These are phyloP conservation scores for Halcyon smyrnensis DNA, from an alignment of 2,797 vertebrate species.

Conservation along the genomic window DNA sequence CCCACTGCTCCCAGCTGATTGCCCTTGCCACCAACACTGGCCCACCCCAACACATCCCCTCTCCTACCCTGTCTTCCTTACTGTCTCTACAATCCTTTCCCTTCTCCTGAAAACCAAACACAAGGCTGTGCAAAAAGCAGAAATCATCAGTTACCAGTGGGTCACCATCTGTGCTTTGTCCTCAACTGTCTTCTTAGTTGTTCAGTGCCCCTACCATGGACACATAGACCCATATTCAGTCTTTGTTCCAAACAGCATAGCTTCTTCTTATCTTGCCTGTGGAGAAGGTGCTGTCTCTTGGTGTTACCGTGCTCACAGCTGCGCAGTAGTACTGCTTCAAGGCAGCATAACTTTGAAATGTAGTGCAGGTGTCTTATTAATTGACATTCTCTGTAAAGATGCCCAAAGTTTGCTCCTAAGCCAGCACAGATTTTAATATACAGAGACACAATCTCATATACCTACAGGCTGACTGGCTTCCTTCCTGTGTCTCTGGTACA, in stretches of 20 bases:
- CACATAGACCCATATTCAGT: rapidly evolving
- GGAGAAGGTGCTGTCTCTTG: background rate
- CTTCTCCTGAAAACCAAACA: background rate
- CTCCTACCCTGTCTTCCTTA: background rate
- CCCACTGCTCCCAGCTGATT: background rate
- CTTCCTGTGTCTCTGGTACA: no score
- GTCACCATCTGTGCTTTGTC: background rate
- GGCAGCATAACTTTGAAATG: background rate
- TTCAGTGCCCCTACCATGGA: background rate
- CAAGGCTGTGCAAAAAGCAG: background rate
- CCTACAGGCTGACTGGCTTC: background rate
- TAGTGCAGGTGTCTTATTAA: background rate
- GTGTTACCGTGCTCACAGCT: background rate
- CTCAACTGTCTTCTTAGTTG: background rate
- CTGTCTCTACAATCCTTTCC: background rate
- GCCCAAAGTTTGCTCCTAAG: background rate
- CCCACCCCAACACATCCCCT: rapidly evolving
- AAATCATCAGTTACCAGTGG: background rate
- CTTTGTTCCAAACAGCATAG: background rate
- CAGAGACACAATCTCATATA: background rate
- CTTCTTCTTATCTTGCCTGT: background rate
- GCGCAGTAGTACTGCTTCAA: background rate
- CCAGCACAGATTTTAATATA: background rate
- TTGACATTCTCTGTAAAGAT: background rate
- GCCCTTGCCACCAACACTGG: background rate